Conservation (phyloP, 1,140 invertebrate species). For the Drosophila erecta region DNA sequence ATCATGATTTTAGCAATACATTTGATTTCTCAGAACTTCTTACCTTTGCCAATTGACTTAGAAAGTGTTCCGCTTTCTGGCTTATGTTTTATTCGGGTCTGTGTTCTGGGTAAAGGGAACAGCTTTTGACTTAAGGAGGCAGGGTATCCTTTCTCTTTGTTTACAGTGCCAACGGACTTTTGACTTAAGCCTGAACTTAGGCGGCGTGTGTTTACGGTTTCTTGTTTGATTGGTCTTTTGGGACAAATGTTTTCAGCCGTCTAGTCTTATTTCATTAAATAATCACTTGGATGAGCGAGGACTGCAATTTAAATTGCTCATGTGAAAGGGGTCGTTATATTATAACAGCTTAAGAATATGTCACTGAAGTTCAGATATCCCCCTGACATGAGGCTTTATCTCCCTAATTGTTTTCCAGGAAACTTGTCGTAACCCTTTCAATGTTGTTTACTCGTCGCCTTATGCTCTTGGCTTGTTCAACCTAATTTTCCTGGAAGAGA, state of each 20-base stretch:
- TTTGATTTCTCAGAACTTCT: too few relatives aligned
- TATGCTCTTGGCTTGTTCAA: background rate
- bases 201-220: conserved; percentile 17
- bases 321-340: conserved; percentile 2
- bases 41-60: background rate
- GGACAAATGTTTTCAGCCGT: conserved; percentile 24
- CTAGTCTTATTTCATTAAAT: conserved; percentile 38
- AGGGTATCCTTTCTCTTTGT: conserved; percentile 24
- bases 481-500: background rate
- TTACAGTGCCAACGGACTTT: conserved; percentile 57
- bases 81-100: conserved; percentile 1
- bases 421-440: background rate
- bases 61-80: background rate
- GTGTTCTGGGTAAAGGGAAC: conserved; percentile 19
- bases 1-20: too few relatives aligned
- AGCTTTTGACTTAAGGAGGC: conserved; percentile 20
- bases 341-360: conserved; percentile 3
- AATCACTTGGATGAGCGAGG: conserved; percentile 16
- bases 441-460: background rate
- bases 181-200: conserved; percentile 34
- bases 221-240: conserved; percentile 38
- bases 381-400: background rate
- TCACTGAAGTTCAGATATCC: background rate
- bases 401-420: background rate
- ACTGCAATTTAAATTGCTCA: conserved; percentile 27